These are phyloP conservation scores for Synanthedon vespiformis DNA, from an alignment of 2,888 invertebrate species.

Conservation along the genomic window DNA sequence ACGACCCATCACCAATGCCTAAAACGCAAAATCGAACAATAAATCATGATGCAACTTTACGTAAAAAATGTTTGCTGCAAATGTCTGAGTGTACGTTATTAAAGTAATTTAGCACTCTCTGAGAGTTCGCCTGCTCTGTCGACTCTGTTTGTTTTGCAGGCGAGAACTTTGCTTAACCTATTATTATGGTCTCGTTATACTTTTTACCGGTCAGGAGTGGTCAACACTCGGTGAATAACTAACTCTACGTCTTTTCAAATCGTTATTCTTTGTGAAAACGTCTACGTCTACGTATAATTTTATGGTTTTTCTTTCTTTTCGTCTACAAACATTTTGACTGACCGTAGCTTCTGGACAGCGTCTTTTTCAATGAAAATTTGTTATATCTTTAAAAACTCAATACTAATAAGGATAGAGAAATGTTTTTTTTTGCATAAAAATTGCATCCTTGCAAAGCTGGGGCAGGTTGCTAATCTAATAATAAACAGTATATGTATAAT, in stretches of 20 bases:
- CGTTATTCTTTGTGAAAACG: not conserved
- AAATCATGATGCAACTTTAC: not conserved
- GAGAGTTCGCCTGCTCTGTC: constrained; percentile 40
- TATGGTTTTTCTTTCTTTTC: too few species aligned
- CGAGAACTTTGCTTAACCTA: constrained; percentile 65
- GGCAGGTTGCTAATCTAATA: too few species aligned
- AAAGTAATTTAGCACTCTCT: constrained; percentile 57
- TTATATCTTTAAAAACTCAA: too few species aligned
- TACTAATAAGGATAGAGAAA: too few species aligned
- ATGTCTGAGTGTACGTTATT: constrained; percentile 28
- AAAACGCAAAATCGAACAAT: not conserved
- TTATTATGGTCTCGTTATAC: constrained; percentile 62
- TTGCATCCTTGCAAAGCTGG: too few species aligned
- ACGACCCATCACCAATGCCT: not conserved
- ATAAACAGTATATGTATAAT: not conserved
- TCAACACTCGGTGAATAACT: constrained; percentile 26
- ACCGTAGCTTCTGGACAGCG: too few species aligned
- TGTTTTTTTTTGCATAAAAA: too few species aligned
- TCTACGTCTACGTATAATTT: not conserved
- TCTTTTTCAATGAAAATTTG: too few species aligned
- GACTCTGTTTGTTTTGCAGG: constrained; percentile 66
- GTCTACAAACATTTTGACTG: too few species aligned
- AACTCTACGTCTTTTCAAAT: not conserved
- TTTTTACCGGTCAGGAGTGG: constrained; percentile 44
- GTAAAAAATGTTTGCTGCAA: not conserved